Base-by-base conservation (phyloP, 2,888 invertebrate species). In the Perizoma flavofasciatum region DNA sequence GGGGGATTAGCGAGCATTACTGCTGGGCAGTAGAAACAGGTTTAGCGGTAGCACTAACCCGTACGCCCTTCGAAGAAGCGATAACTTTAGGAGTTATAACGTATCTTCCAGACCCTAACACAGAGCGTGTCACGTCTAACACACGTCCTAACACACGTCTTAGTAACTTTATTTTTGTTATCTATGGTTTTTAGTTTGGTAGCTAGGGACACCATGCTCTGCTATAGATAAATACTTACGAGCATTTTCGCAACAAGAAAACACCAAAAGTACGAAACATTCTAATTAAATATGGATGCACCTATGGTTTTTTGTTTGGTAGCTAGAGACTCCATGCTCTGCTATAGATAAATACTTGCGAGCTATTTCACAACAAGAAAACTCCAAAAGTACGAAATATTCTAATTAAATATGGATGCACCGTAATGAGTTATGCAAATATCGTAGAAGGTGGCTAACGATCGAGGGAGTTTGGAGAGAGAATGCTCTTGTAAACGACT, bases 201-300 rank as follows among this genome's bases (percentile, higher is more conserved):
- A 39, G n/a, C n/a, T n/a, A n/a, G n/a, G n/a, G n/a, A n/a, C n/a
- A n/a, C n/a, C n/a, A n/a, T n/a, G n/a, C n/a, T n/a, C n/a, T n/a
- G n/a, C n/a, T n/a, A n/a, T n/a, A n/a, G n/a, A n/a, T n/a, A n/a
- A n/a, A n/a, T n/a, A n/a, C n/a, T n/a, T n/a, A n/a, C n/a, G n/a
- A n/a, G 33, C 46, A 11, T 45, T 49, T 49, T 22, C 49, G 39
- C 40, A 52, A 44, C 46, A 32, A 49, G 54, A 53, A 72, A 43
- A 69, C 55, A 66, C 67, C 60, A 66, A 72, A 84, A 85, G 81
- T 83, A 85, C 87, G 79, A 86, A 88, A 86, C 87, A 81, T 86
- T 79, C 86, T 88, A 89, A 89, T 90, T 90, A 91, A 91, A 91
- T 91, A 91, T 91, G 85, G 81, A 91, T 91, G 88, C 87, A n/a